Evolutionary conservation across 2,113 vertebrate species (phyloP), one percentile per base, ranked within the genome.

Genomic region (Cariama cristata): DNA sequence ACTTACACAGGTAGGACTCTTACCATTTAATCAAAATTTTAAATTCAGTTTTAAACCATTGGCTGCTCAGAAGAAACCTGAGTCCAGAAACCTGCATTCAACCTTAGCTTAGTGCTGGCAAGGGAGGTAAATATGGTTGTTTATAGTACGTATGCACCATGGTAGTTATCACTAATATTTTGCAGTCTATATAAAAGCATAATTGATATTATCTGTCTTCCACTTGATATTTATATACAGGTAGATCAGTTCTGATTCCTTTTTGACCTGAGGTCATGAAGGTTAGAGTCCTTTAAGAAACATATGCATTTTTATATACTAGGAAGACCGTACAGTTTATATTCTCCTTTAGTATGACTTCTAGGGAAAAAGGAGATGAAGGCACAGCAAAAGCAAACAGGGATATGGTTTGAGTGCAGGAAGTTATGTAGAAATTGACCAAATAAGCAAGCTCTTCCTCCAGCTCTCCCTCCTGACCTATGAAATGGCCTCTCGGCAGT

Each of bases 261-360:
- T 84, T 52, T 8, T 86, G 27, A 40, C 28, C 26, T 67, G 47
- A 73, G 9, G 6, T 86, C 6, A 3, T 50, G 27, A 26, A 60
- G 6, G 6, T 58, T 83, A 69, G 33, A 71, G 24, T 87, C 14
- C 8, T 74, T 81, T 60, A 52, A 92, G 53, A 79, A 96, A 56
- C 7, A 8, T 14, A 32, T 0, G 0, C 58, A 8, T 2, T 63
- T 69, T 77, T 72, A 50, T 10, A 33, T 50, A 8, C 42, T 67
- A 47, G 33, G 24, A 77, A 3, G 20, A 77, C 12, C 4, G 17
- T 22, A 13, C 14, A 58, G 3, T 69, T 73, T 66, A 47, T 55
- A 32, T 67, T 86, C 15, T 63, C 21, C 35, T 58, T 74, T 38
- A 45, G 35, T 32, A 19, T 32, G 18, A 58, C 11, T 67, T 93